Conservation (phyloP, 2,888 invertebrate genomes). For the Nephrotoma flavescens region DNA sequence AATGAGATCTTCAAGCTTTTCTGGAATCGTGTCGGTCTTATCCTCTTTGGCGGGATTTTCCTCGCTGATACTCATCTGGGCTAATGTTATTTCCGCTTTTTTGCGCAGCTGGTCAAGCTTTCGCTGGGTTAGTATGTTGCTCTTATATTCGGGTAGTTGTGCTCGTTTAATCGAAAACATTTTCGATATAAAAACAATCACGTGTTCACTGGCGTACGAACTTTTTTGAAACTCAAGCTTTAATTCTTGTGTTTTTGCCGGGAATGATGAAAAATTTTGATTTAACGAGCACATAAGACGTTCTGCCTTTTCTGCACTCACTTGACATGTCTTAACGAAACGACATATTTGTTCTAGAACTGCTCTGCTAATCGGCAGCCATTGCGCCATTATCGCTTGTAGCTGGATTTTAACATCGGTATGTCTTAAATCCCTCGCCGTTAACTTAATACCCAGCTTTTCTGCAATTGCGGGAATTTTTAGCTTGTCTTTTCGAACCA, state of each 20-base stretch:
- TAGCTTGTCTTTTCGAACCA: conserved; percentile 57
- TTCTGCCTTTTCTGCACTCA: conserved; percentile 63
- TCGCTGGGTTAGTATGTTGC: conserved; percentile 54
- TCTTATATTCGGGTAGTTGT: conserved; percentile 62
- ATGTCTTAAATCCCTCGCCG: conserved; percentile 60
- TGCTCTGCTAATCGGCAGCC: conserved; percentile 74
- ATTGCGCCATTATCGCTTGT: conserved; percentile 69
- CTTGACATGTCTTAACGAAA: conserved; percentile 30
- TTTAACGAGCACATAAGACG: conserved; percentile 64
- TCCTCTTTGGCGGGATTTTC: background rate
- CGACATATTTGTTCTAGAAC: conserved; percentile 67
- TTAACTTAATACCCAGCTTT: conserved; percentile 60
- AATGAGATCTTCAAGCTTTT: conserved; percentile 14
- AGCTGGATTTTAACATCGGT: conserved; percentile 65
- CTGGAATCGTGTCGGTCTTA: conserved; percentile 15
- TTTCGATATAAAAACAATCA: conserved; percentile 38
- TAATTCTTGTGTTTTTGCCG: conserved; percentile 50
- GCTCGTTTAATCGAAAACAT: conserved; percentile 74
- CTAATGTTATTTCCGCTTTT: background rate
- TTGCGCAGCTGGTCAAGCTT: conserved; percentile 37
- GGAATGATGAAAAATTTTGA: conserved; percentile 49
- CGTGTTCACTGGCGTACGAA: conserved; percentile 50
- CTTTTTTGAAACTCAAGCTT: conserved; percentile 56
- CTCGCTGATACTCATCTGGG: background rate
- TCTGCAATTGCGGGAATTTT: conserved; percentile 55